Conservation (phyloP, 2,797 vertebrate genomes). For the Lithobates pipiens region DNA sequence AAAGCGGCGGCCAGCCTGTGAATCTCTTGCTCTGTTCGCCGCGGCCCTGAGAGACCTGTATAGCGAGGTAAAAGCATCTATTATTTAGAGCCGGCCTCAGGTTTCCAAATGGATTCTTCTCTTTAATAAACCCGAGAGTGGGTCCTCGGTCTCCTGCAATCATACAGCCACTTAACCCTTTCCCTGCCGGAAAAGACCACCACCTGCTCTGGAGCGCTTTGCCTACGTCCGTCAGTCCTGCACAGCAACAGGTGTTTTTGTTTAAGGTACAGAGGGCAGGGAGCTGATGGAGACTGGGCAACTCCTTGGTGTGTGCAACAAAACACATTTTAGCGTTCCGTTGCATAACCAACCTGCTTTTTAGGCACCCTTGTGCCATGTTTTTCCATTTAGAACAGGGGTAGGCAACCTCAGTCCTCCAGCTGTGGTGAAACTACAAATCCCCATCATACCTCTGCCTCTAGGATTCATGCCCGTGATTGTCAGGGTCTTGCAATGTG, state of each 20-base stretch:
- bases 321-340: too few relatives aligned
- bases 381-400: too few relatives aligned
- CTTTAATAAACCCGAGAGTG: conserved; percentile 60
- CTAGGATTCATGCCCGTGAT: too few relatives aligned
- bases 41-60: conserved; percentile 61
- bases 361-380: too few relatives aligned
- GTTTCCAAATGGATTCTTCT: conserved; percentile 63
- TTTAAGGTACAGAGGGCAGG: neutral
- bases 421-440: too few relatives aligned
- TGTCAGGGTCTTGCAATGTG: too few relatives aligned
- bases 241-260: conserved; percentile 25
- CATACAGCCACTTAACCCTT: conserved; percentile 46
- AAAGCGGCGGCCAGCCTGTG: conserved; percentile 55
- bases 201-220: neutral
- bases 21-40: conserved; percentile 60
- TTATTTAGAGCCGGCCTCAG: conserved; percentile 60
- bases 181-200: neutral
- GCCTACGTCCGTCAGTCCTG: neutral
- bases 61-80: conserved; percentile 63
- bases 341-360: too few relatives aligned
- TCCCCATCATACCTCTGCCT: too few relatives aligned
- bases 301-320: neutral
- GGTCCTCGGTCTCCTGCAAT: conserved; percentile 45
- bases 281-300: neutral
- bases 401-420: too few relatives aligned